Evolutionary conservation across 1,140 invertebrate genomes (phyloP).

Genomic region (Idris sp.): DNA sequence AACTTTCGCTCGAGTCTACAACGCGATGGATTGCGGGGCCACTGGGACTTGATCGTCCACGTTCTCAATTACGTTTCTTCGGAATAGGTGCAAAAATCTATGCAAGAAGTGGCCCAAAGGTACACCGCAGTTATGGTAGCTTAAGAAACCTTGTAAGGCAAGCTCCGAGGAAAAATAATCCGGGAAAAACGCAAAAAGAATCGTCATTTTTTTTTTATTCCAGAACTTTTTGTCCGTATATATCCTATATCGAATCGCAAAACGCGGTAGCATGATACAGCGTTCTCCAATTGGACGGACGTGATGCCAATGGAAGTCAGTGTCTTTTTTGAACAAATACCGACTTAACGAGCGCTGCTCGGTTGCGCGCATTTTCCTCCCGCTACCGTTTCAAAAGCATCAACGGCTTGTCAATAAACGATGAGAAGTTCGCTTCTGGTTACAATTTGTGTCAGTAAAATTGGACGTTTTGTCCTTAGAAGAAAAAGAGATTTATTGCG

Average conservation of each 20-base stretch:
- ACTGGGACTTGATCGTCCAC: constrained; percentile 24
- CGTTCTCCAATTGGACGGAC: constrained; percentile 27
- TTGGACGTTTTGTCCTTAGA: constrained; percentile 21
- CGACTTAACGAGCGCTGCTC: constrained; percentile 21
- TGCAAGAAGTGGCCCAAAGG: constrained; percentile 51
- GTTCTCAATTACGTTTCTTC: constrained; percentile 39
- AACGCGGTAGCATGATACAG: constrained; percentile 24
- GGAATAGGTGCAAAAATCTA: constrained; percentile 46
- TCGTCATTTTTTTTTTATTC: constrained; percentile 18
- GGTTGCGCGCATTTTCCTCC: not conserved
- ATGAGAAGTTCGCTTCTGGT: constrained; percentile 2
- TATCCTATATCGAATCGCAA: constrained; percentile 41
- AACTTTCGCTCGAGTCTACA: constrained; percentile 22
- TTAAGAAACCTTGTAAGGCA: constrained; percentile 50
- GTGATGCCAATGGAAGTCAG: constrained; percentile 18
- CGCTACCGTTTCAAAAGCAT: not conserved
- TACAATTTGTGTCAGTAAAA: constrained; percentile 26
- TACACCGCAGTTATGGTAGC: constrained; percentile 40
- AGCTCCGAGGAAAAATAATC: constrained; percentile 34
- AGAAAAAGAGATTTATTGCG: constrained; percentile 8
- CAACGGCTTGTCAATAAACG: constrained; percentile 17
- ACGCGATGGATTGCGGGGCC: constrained; percentile 20
- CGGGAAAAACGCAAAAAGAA: constrained; percentile 25
- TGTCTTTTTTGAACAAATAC: constrained; percentile 7
- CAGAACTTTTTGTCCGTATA: constrained; percentile 47